Percentiles rank a stretch among this genome's conserved stretches.
Conservation (phyloP, 2,888 invertebrate genomes). For the Muschampia plurimacula region DNA sequence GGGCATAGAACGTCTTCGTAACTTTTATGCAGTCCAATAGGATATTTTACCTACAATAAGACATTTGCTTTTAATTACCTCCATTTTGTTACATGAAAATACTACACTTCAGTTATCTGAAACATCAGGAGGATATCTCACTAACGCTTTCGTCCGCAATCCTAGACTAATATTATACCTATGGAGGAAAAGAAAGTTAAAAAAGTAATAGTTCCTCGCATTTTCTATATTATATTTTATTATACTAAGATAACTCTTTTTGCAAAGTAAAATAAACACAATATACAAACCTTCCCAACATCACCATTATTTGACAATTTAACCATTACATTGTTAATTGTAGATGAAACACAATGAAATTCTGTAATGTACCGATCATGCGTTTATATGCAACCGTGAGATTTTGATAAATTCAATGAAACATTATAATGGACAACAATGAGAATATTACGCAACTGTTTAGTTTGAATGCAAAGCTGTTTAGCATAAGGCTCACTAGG, state of each 20-base stretch:
- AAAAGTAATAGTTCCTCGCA: too few species aligned
- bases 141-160: too few species aligned
- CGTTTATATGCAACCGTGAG: constrained; percentile 25
- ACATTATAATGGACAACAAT: constrained; percentile 22
- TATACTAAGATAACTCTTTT: neutral
- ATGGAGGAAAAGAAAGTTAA: too few species aligned
- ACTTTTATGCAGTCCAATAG: too few species aligned
- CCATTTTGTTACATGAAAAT: too few species aligned
- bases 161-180: too few species aligned
- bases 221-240: too few species aligned
- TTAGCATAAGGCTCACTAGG: constrained; percentile 9
- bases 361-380: constrained; percentile 11
- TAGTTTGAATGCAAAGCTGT: constrained; percentile 9
- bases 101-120: too few species aligned
- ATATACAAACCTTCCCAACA: neutral
- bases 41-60: too few species aligned
- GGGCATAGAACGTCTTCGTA: too few species aligned
- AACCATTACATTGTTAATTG: constrained; percentile 28
- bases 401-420: constrained; percentile 31
- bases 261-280: neutral
- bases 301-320: constrained; percentile 18
- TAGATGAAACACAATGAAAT: constrained; percentile 28
- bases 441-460: constrained; percentile 22
- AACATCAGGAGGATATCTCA: too few species aligned
- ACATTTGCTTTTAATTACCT: too few species aligned